Evolutionary conservation across 2,797 vertebrate genomes (phyloP).

Genomic region (Myotis pilosus): DNA sequence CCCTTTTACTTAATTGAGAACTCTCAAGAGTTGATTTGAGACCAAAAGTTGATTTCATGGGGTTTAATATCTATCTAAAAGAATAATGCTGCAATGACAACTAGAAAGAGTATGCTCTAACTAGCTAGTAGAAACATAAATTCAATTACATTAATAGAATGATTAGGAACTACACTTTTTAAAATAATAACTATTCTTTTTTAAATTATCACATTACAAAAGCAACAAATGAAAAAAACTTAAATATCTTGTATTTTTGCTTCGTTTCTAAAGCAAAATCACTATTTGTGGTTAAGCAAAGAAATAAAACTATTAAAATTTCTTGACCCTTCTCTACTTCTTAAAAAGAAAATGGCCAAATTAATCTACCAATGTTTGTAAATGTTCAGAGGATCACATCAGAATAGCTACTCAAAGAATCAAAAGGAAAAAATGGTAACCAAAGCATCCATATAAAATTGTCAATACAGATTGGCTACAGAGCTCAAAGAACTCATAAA

Average conservation of each 20-base stretch:
- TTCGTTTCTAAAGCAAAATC: slow-evolving; percentile 61
- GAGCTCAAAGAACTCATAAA: neutral
- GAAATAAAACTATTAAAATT: slow-evolving; percentile 52
- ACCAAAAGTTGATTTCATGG: neutral
- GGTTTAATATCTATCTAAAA: slow-evolving; percentile 24
- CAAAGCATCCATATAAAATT: slow-evolving; percentile 30
- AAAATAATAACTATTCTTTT: neutral
- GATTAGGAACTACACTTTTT: slow-evolving; percentile 5
- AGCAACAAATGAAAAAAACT: slow-evolving; percentile 26
- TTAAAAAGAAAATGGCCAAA: slow-evolving; percentile 49
- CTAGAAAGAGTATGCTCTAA: slow-evolving; percentile 30
- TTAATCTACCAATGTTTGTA: slow-evolving; percentile 17
- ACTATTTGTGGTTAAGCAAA: slow-evolving; percentile 50
- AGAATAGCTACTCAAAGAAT: slow-evolving; percentile 17
- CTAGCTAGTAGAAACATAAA: slow-evolving; percentile 46
- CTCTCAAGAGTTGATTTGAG: slow-evolving; percentile 2
- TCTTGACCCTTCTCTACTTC: neutral
- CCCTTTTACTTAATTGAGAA: slow-evolving; percentile 41
- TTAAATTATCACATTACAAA: slow-evolving; percentile 29
- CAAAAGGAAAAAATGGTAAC: neutral
- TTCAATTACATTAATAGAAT: slow-evolving; percentile 33
- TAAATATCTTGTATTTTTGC: slow-evolving; percentile 22
- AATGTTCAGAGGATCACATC: neutral
- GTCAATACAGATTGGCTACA: neutral
- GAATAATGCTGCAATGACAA: slow-evolving; percentile 26